Conservation (phyloP, 2,797 vertebrate species). For the Chaenodraco wilsoni region DNA sequence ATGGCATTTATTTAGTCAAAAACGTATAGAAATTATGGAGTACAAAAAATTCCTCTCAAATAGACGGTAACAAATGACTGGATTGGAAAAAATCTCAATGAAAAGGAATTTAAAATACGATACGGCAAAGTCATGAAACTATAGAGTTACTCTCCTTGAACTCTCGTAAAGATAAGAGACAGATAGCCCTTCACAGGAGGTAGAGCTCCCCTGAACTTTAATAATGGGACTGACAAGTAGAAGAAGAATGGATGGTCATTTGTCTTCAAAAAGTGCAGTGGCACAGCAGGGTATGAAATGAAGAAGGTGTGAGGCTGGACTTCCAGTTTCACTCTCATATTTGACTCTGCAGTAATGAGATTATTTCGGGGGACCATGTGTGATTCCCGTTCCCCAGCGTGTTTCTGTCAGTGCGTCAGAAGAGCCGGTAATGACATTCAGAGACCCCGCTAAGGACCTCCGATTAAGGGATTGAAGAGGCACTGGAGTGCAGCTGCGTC, state of each 20-base stretch:
- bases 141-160: constrained; percentile 1
- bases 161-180: constrained; percentile 1
- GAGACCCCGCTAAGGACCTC: constrained; percentile 62
- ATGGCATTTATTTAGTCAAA: no score
- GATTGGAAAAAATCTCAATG: background rate
- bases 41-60: background rate
- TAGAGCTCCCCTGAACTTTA: constrained; percentile 57
- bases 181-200: constrained; percentile 41
- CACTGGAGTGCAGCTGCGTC: constrained; percentile 51
- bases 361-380: constrained; percentile 51
- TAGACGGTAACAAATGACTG: background rate
- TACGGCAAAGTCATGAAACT: background rate
- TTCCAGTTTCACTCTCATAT: constrained; percentile 56
- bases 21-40: no score
- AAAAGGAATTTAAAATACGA: background rate
- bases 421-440: constrained; percentile 72
- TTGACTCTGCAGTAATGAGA: constrained; percentile 72
- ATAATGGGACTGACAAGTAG: constrained; percentile 61
- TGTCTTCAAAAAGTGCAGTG: constrained; percentile 58
- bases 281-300: constrained; percentile 70
- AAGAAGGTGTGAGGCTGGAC: constrained; percentile 65
- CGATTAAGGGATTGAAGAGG: constrained; percentile 66
- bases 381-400: constrained; percentile 66
- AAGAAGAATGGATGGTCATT: constrained; percentile 67
- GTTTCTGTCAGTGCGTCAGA: constrained; percentile 64